Conservation (phyloP, 2,888 invertebrate species). For the Gymnosoma rotundatum region DNA sequence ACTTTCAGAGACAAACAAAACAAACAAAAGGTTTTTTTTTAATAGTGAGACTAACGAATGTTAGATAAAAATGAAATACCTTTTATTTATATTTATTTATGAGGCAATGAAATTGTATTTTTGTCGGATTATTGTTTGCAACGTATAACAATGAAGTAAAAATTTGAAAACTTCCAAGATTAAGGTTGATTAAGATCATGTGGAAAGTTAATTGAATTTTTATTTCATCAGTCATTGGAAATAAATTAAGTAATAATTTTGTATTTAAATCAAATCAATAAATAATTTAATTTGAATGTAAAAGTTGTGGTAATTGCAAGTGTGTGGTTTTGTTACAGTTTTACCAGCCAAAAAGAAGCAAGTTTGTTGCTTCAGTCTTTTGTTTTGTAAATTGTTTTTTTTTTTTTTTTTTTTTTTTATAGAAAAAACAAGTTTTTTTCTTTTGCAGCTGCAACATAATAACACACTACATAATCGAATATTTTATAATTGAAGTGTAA, state of each 20-base stretch:
- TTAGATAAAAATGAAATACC: constrained; percentile 33
- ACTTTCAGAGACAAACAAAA: constrained; percentile 31
- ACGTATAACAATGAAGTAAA: background rate
- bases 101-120: constrained; percentile 55
- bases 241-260: constrained; percentile 43
- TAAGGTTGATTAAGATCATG: constrained; percentile 25
- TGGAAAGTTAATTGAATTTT: constrained; percentile 48
- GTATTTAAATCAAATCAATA: background rate
- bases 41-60: constrained; percentile 22
- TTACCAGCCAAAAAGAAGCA: constrained; percentile 2
- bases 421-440: constrained; percentile 50
- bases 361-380: constrained; percentile 56
- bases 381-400: constrained; percentile 35
- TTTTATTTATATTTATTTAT: constrained; percentile 53
- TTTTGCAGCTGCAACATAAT: constrained; percentile 56
- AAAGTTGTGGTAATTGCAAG: background rate
- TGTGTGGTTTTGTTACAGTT: background rate
- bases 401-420: too few species aligned
- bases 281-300: background rate
- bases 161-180: constrained; percentile 48
- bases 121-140: constrained; percentile 17
- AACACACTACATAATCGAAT: constrained; percentile 38
- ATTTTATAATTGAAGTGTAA: constrained; percentile 22
- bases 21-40: constrained; percentile 44
- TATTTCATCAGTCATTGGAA: constrained; percentile 13